phyloP scores from a whole-genome alignment of 1,140 invertebrate genomes.

The Drosophila ogumai region DNA sequence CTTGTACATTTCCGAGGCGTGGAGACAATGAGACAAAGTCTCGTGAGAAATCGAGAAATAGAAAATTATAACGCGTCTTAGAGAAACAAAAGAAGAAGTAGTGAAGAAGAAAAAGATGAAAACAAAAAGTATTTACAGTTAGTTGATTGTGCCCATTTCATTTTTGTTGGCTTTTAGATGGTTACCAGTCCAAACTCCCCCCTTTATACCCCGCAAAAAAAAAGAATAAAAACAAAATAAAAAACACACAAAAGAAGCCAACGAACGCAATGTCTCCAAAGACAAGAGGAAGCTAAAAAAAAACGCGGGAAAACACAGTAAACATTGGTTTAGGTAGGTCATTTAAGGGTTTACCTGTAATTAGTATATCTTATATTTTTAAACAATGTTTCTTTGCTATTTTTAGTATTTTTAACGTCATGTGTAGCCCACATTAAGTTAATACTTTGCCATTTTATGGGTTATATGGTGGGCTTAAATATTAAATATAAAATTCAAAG shows the following conservation, averaged over 20 bases:
- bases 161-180: conserved; percentile 75
- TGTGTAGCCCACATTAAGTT: too few relatives aligned
- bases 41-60: conserved; percentile 64
- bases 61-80: conserved; percentile 73
- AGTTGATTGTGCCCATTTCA: conserved; percentile 82
- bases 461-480: neutral
- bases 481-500: too few relatives aligned
- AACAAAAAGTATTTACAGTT: conserved; percentile 79
- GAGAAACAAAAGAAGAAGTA: conserved; percentile 47
- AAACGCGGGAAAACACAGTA: conserved; percentile 14
- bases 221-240: conserved; percentile 12
- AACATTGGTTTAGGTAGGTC: accelerated
- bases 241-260: conserved; percentile 71
- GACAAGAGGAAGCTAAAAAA: conserved; percentile 24
- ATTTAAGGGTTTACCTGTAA: too few relatives aligned
- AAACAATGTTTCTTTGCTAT: neutral
- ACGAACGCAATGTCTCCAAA: conserved; percentile 78
- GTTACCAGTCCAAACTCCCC: conserved; percentile 57
- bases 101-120: conserved; percentile 36
- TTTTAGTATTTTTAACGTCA: neutral
- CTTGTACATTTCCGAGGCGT: conserved; percentile 24
- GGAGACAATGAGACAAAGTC: conserved; percentile 44
- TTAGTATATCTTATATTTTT: neutral
- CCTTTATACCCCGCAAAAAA: conserved; percentile 9
- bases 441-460: neutral